These are phyloP conservation scores for Hexactinellida sp. DNA, from an alignment of 37 sponge, comb jelly and placozoan species.

Conservation along the genomic window DNA sequence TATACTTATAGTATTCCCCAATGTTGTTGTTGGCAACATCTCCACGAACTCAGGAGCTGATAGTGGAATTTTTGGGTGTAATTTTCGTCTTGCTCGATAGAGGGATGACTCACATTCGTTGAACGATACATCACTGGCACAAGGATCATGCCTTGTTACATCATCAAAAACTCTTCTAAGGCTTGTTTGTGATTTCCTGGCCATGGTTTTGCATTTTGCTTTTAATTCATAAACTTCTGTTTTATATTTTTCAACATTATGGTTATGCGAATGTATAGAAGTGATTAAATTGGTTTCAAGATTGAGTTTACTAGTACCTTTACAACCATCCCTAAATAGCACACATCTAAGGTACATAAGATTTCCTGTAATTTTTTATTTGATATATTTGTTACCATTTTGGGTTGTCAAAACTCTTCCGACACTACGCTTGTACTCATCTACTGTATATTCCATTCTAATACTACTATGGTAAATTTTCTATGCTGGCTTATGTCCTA, in stretches of 20 bases:
- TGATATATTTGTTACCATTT: background rate
- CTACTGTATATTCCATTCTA: background rate
- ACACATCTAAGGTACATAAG: background rate
- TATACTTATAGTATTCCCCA: background rate
- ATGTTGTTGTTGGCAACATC: background rate
- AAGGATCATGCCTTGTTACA: background rate
- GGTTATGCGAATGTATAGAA: background rate
- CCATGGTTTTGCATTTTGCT: background rate
- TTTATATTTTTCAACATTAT: background rate
- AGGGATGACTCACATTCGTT: background rate
- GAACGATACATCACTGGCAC: background rate
- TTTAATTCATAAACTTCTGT: background rate
- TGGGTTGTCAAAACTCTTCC: background rate
- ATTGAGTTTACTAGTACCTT: background rate
- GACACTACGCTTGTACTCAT: background rate
- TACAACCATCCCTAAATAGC: background rate
- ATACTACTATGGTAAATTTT: too few relatives aligned
- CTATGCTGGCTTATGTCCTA: too few relatives aligned
- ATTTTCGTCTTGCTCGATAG: background rate
- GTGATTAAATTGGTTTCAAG: background rate
- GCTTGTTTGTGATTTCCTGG: background rate
- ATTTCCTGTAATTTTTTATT: background rate
- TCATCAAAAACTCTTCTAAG: conserved; percentile 3
- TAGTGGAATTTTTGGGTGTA: background rate
- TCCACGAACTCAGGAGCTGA: background rate